phyloP scores from a whole-genome alignment of 1,140 invertebrate genomes.

The Euschistus heros region DNA sequence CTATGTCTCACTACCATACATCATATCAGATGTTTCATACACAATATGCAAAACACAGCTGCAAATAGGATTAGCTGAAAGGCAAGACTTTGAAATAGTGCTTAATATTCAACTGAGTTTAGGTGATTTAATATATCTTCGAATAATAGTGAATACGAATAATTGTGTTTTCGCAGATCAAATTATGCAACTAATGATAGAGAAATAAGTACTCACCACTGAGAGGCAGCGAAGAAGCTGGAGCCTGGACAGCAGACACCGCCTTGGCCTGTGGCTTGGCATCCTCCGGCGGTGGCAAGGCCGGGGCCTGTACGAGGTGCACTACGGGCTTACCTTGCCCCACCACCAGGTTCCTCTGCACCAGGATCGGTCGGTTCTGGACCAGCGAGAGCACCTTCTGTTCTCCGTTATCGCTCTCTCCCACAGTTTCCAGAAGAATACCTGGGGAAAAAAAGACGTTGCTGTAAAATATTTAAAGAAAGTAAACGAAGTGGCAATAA shows the following conservation, averaged over 20 bases:
- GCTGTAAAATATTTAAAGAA: too few relatives aligned
- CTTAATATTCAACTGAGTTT: too few relatives aligned
- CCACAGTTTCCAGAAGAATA: slow-evolving; percentile 24
- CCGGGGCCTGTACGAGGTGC: slow-evolving; percentile 18
- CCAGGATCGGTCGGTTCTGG: slow-evolving; percentile 21
- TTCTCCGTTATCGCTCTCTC: slow-evolving; percentile 5
- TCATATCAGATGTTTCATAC: too few relatives aligned
- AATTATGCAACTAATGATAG: too few relatives aligned
- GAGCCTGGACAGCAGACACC: not conserved
- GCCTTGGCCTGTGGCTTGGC: not conserved
- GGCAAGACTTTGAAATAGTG: too few relatives aligned
- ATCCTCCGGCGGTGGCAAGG: not conserved
- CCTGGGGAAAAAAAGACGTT: not conserved
- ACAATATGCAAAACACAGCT: too few relatives aligned
- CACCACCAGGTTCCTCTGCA: slow-evolving; percentile 22
- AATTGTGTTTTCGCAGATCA: too few relatives aligned
- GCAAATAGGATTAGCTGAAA: too few relatives aligned
- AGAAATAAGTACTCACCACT: not conserved
- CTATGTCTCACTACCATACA: too few relatives aligned
- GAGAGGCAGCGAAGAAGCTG: not conserved
- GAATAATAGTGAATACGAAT: too few relatives aligned
- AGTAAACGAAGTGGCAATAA: too few relatives aligned
- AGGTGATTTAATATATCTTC: too few relatives aligned
- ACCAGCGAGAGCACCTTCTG: slow-evolving; percentile 17
- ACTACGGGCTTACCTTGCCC: slow-evolving; percentile 10